Evolutionary conservation across 2,888 invertebrate genomes (phyloP).

Genomic region (Acrocera orbiculus): DNA sequence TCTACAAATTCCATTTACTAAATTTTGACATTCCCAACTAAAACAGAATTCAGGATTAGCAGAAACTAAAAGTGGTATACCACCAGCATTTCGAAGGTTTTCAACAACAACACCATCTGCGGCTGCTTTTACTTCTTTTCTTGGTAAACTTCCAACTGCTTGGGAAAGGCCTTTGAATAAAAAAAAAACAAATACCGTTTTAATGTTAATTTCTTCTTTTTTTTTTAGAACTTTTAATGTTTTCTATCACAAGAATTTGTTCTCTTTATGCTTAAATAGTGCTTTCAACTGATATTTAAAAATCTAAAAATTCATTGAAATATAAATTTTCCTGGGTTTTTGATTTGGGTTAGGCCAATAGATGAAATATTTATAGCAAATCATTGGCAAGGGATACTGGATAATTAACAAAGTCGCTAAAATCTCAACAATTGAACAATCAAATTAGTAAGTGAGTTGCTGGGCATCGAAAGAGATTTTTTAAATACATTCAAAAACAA

Average conservation of each 20-base stretch:
- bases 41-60: conserved; percentile 79
- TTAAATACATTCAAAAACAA: no score
- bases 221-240: not conserved
- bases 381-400: no score
- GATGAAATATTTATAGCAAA: no score
- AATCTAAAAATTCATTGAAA: no score
- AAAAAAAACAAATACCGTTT: conserved; percentile 5
- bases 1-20: conserved; percentile 54
- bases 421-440: no score
- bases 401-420: no score
- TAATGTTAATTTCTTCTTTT: not conserved
- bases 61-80: conserved; percentile 62
- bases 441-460: no score
- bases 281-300: no score
- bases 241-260: not conserved
- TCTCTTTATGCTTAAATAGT: no score
- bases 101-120: conserved; percentile 51
- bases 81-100: conserved; percentile 49
- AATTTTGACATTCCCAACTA: conserved; percentile 71
- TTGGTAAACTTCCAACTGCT: conserved; percentile 44
- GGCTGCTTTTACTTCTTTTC: conserved; percentile 34
- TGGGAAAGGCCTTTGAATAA: conserved; percentile 42
- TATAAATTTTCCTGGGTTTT: no score
- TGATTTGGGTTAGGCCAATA: no score
- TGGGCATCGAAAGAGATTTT: no score